Percentiles rank a stretch among this genome's conserved stretches.
These are phyloP conservation scores for Callionymus lyra DNA, from an alignment of 2,113 vertebrate species.

Conservation along the genomic window DNA sequence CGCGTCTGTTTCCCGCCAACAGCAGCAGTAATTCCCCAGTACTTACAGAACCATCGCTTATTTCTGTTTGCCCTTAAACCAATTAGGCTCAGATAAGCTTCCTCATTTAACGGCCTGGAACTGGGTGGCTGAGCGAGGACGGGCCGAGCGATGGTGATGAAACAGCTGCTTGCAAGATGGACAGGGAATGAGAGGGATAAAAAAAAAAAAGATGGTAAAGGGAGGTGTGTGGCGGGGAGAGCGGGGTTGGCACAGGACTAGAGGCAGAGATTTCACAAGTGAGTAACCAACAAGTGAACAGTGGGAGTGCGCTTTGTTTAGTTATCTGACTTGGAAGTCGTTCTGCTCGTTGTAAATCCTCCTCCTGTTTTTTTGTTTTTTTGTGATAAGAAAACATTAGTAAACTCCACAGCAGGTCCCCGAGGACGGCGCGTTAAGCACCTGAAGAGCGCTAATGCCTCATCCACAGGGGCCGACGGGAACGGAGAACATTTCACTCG, in stretches of 20 bases:
- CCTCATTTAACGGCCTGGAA: slow-evolving; percentile 47
- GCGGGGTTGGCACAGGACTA: slow-evolving; percentile 41
- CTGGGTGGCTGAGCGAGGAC: slow-evolving; percentile 17
- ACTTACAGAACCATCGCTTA: slow-evolving; percentile 50
- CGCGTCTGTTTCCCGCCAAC: slow-evolving; percentile 28
- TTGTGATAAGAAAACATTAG: slow-evolving; percentile 21
- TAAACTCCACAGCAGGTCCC: slow-evolving; percentile 17
- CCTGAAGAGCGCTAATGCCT: slow-evolving; percentile 15
- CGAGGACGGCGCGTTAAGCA: slow-evolving; percentile 17
- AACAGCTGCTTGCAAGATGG: slow-evolving; percentile 4
- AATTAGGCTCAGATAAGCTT: slow-evolving; percentile 60
- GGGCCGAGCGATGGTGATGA: slow-evolving; percentile 10
- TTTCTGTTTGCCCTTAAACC: slow-evolving; percentile 65
- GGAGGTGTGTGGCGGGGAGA: slow-evolving; percentile 22
- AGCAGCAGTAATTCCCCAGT: slow-evolving; percentile 45
- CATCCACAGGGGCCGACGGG: slow-evolving; percentile 6
- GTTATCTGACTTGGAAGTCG: slow-evolving; percentile 6
- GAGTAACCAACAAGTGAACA: slow-evolving; percentile 2
- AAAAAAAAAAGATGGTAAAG: slow-evolving; percentile 21
- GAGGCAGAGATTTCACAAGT: slow-evolving; percentile 5
- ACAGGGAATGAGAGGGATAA: slow-evolving; percentile 4
- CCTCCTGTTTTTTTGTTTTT: background rate
- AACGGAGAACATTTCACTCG: slow-evolving; percentile 1
- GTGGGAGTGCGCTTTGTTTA: too few relatives aligned
- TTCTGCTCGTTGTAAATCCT: background rate